These are phyloP conservation scores for Oscheius sp. DNA, from an alignment of 2,888 invertebrate genomes.

Conservation along the genomic window DNA sequence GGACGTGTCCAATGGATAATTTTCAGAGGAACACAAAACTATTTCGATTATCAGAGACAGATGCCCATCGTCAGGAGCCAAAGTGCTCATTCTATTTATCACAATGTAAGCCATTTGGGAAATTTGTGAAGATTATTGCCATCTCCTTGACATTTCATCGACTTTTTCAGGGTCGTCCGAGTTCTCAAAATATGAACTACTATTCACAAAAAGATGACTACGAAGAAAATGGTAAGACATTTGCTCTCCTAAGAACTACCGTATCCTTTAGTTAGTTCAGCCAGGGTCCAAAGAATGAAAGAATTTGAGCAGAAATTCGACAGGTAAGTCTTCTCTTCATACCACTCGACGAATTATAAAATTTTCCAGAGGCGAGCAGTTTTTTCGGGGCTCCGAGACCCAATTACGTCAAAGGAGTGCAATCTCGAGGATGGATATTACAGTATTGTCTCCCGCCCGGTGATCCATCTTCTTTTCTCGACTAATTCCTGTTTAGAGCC, in stretches of 20 bases:
- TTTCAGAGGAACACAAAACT: slow-evolving; percentile 14
- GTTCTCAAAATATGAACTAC: slow-evolving; percentile 4
- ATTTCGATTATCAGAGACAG: slow-evolving; percentile 34
- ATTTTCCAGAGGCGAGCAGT: slow-evolving; percentile 34
- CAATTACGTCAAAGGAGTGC: slow-evolving; percentile 27
- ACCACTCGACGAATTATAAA: slow-evolving; percentile 16
- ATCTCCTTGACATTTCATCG: too few species aligned
- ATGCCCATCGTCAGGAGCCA: slow-evolving; percentile 48
- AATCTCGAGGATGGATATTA: slow-evolving; percentile 33
- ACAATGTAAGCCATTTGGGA: slow-evolving; percentile 15
- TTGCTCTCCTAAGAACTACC: background rate
- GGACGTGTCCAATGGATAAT: background rate
- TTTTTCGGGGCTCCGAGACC: slow-evolving; percentile 36
- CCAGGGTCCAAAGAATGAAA: slow-evolving; percentile 12
- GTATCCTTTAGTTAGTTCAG: slow-evolving; percentile 3
- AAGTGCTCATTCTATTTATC: slow-evolving; percentile 44
- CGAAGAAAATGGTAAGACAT: slow-evolving; percentile 1
- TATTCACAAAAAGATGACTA: slow-evolving; percentile 1
- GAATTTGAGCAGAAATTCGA: slow-evolving; percentile 24
- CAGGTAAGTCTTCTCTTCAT: slow-evolving; percentile 34
- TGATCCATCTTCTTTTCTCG: background rate
- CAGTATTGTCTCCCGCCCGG: slow-evolving; percentile 27
- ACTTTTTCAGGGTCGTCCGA: slow-evolving; percentile 4
- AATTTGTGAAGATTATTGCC: too few species aligned
- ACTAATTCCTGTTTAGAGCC: slow-evolving; percentile 8